These are phyloP conservation scores for Mus spicilegus DNA, from an alignment of 2,113 vertebrate species.

Conservation along the genomic window DNA sequence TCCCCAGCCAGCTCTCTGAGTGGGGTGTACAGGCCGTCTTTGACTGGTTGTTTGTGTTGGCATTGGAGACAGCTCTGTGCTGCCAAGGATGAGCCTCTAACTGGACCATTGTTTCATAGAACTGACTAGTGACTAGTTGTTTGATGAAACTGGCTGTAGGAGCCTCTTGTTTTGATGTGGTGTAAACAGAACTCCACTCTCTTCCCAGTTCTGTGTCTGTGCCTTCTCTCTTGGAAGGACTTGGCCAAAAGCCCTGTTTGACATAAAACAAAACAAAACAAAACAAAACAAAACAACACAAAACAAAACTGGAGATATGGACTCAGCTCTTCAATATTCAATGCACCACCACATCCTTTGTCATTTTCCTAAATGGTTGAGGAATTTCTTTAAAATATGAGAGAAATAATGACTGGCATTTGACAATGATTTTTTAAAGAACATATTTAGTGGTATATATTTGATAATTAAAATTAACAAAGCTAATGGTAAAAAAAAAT, in stretches of 20 bases:
- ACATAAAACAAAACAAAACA: neutral
- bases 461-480: conserved; percentile 6
- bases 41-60: conserved; percentile 67
- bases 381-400: neutral
- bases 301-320: neutral
- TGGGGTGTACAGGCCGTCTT: neutral
- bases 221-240: conserved; percentile 49
- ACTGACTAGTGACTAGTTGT: conserved; percentile 30
- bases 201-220: conserved; percentile 48
- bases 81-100: conserved; percentile 3
- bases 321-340: conserved; percentile 12
- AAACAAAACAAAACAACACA: neutral
- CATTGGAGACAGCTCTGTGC: neutral
- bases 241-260: neutral
- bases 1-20: conserved; percentile 20
- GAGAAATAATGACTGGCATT: neutral
- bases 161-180: conserved; percentile 57
- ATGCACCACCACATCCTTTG: neutral
- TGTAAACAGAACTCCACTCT: neutral
- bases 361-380: neutral
- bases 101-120: conserved; percentile 41
- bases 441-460: neutral
- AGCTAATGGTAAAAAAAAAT: neutral
- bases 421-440: neutral
- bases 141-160: conserved; percentile 59